Percentiles rank a stretch among this genome's conserved stretches.
phyloP scores from a whole-genome alignment of 2,113 vertebrate species.

The Pelecanus crispus region DNA sequence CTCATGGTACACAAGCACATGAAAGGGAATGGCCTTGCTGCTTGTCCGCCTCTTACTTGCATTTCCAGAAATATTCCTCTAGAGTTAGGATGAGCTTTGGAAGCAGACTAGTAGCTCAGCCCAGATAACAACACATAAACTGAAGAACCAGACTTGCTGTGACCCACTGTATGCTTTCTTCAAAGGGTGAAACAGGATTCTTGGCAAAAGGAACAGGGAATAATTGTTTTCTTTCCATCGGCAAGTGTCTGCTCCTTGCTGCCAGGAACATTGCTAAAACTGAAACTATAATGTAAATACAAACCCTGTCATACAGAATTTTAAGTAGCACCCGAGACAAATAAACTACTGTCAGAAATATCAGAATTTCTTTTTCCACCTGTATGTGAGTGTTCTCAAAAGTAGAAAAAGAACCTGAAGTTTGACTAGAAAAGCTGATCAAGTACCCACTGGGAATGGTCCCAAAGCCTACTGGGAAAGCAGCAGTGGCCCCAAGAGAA shows the following conservation, averaged over 20 bases:
- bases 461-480: not conserved
- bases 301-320: not conserved
- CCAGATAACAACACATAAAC: accelerated
- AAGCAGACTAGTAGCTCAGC: not conserved
- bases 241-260: not conserved
- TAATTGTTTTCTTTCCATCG: not conserved
- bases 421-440: not conserved
- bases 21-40: not conserved
- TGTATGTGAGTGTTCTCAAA: not conserved
- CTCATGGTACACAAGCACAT: not conserved
- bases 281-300: not conserved
- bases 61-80: not conserved
- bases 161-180: not conserved
- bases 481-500: accelerated
- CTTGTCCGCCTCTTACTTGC: not conserved
- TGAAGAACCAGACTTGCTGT: not conserved
- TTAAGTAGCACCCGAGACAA: not conserved
- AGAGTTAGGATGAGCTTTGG: not conserved
- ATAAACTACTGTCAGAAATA: not conserved
- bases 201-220: not conserved
- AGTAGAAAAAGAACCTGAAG: not conserved
- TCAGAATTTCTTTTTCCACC: not conserved
- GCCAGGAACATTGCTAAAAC: not conserved
- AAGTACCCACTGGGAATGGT: not conserved
- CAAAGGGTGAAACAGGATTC: not conserved